These are phyloP conservation scores for Planiliza haematocheilus DNA, from an alignment of 2,113 vertebrate genomes.

Conservation along the genomic window DNA sequence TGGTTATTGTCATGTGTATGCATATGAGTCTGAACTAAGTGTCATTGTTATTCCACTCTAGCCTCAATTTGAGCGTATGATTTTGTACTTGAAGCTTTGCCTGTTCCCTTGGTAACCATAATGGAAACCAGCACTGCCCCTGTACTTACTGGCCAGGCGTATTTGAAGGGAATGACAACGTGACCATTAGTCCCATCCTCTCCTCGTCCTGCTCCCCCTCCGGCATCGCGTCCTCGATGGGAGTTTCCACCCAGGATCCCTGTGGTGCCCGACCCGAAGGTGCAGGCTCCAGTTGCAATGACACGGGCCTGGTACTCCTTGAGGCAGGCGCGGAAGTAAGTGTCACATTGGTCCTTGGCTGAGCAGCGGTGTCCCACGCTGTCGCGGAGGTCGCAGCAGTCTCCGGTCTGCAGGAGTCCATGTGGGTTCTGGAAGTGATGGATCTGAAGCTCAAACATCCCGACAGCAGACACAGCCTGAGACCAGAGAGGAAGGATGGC, in stretches of 20 bases:
- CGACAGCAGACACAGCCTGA: constrained; percentile 77
- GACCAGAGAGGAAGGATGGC: constrained; percentile 6
- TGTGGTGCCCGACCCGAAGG: constrained; percentile 80
- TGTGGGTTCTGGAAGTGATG: constrained; percentile 80
- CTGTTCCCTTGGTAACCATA: constrained; percentile 73
- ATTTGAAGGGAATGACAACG: constrained; percentile 84
- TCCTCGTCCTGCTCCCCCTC: constrained; percentile 50
- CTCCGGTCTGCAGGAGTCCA: constrained; percentile 79
- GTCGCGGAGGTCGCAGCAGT: constrained; percentile 83
- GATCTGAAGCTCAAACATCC: constrained; percentile 87
- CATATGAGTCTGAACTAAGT: constrained; percentile 38
- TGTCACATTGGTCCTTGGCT: constrained; percentile 80
- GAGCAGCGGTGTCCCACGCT: constrained; percentile 75
- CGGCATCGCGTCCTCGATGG: constrained; percentile 66
- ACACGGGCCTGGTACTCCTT: constrained; percentile 88
- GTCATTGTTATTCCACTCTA: constrained; percentile 68
- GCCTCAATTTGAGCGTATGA: constrained; percentile 64
- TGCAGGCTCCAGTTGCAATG: constrained; percentile 77
- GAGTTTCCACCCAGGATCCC: constrained; percentile 84
- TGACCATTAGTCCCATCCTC: constrained; percentile 73
- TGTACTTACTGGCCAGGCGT: constrained; percentile 87
- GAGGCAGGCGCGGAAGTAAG: constrained; percentile 85
- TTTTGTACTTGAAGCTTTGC: constrained; percentile 68
- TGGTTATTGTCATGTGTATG: constrained; percentile 26
- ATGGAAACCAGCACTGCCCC: constrained; percentile 58